Base-by-base conservation (phyloP, 2,113 vertebrate genomes). In the Gnathonemus longibarbis region DNA sequence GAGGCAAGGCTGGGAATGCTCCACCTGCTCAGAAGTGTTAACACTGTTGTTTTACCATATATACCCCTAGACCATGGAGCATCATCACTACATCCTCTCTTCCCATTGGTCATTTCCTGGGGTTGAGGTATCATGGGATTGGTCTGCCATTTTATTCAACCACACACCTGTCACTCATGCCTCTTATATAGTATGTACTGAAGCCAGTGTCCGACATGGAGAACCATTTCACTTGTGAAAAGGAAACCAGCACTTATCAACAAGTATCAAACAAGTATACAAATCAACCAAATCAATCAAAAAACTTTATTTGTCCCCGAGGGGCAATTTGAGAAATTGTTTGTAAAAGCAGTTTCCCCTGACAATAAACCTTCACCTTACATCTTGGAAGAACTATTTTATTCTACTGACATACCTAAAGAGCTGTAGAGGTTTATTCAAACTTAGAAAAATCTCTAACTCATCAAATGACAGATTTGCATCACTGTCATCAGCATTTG, bases 1-100 rank as follows among this genome's bases (percentile, higher is more conserved):
- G 98, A 99, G 98, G 98, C 97, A 97, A 97, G 97, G 98, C 96
- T 95, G 98, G 98, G 98, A 98, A 98, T 97, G 98, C 98, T 96
- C 97, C 97, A 93, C 98, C 97, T 98, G 98, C 98, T 99, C 96
- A 96, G 95, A 97, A 97, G 94, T 92, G 95, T 91, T 95, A 94
- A 96, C 91, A 93, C 94, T 93, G 95, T 94, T 87, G 89, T 91
- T 95, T 96, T 92, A 93, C 96, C 93, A 96, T 98, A 96, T 99
- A 97, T 99, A 99, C 96, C 90, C 91, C 95, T 91, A 93, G 96
- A 95, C 93, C 93, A 90, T 4, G 94, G 92, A 92, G 93, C 96
- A 95, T 94, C 96, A 93, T 92, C 91, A 89, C 45, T 77, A 15
- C 93, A 90, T 19, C 2, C 88, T 88, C 83, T 6, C 53, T 90